phyloP scores from a whole-genome alignment of 2,113 vertebrate species.

The Apeltes quadracus region DNA sequence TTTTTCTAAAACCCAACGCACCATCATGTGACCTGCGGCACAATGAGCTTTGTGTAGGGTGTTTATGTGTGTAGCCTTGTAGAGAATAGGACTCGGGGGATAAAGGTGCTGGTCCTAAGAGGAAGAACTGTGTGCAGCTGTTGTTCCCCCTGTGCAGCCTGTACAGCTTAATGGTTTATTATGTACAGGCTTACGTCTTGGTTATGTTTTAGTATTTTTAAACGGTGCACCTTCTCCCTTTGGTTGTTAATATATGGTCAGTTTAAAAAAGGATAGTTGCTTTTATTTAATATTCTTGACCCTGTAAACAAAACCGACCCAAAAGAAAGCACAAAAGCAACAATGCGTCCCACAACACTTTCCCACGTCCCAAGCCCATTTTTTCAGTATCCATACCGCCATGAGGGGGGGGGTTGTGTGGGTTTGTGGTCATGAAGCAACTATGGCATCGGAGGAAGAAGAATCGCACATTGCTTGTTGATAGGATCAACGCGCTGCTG shows the following conservation, averaged over 20 bases:
- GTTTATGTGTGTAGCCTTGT: conserved; percentile 1
- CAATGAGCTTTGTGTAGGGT: neutral
- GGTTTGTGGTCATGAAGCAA: neutral
- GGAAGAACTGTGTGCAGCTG: neutral
- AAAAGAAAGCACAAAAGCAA: neutral
- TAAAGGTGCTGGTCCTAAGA: conserved; percentile 4
- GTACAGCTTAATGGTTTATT: neutral
- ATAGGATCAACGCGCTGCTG: too few species aligned
- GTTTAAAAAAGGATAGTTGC: neutral
- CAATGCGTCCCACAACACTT: neutral
- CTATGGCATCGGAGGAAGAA: too few species aligned
- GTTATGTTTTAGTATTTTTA: neutral
- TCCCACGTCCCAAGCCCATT: too few species aligned
- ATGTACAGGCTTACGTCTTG: neutral
- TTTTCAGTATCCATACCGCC: neutral
- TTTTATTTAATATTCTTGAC: neutral
- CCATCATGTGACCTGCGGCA: conserved; percentile 49
- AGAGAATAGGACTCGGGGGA: neutral
- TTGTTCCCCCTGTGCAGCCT: too few species aligned
- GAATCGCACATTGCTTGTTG: too few species aligned
- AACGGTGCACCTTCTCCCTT: neutral
- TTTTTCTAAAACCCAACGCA: conserved; percentile 3
- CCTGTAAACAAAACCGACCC: neutral
- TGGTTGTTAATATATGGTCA: neutral
- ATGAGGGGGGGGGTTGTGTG: neutral